Base-by-base conservation (phyloP, 2,888 invertebrate species). In the Erynnis tages region DNA sequence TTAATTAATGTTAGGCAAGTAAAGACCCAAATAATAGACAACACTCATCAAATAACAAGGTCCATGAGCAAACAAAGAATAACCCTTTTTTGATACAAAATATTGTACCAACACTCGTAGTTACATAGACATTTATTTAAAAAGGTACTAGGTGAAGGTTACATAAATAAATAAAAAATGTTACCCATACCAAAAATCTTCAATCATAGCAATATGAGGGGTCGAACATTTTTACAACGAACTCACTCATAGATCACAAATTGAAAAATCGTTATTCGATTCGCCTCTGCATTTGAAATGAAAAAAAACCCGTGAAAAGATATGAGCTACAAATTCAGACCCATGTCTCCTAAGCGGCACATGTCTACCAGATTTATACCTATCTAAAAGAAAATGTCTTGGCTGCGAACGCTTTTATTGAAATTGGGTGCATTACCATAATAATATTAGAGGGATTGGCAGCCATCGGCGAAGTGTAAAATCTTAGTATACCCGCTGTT, bases 371-470 rank as follows among this genome's bases (percentile, higher is more conserved):
- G 80, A 82, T 82, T 82, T 81, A 82, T 79, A 78, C 73, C 68
- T 67, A 57, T 66, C 75, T 73, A 71, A 79, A 77, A 79, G 74
- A 78, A 78, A 79, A 78, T 76, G 77, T 78, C 75, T 76, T 72
- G 62, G 70, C 75, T 67, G 73, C 71, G 78, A 79, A 80, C 78
- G 82, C 82, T 85, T 86, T 88, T 86, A 87, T 88, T 86, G 86
- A 84, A 88, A 88, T 85, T 85, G 85, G 78, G 67, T 71, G 76
- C 76, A 88, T 88, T 88, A 82, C 80, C 88, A 88, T 88, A 88
- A 87, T 87, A 83, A 81, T 87, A 88, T 86, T 82, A 87, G 77
- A 82, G 78, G 82, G 84, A 86, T 87, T 85, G 85, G 85, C 82
- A 84, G 79, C 79, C 77, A 82, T 82, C 78, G 78, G 67, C 77